These are phyloP conservation scores for Protophormia terraenovae DNA, from an alignment of 2,888 invertebrate genomes.

Conservation along the genomic window DNA sequence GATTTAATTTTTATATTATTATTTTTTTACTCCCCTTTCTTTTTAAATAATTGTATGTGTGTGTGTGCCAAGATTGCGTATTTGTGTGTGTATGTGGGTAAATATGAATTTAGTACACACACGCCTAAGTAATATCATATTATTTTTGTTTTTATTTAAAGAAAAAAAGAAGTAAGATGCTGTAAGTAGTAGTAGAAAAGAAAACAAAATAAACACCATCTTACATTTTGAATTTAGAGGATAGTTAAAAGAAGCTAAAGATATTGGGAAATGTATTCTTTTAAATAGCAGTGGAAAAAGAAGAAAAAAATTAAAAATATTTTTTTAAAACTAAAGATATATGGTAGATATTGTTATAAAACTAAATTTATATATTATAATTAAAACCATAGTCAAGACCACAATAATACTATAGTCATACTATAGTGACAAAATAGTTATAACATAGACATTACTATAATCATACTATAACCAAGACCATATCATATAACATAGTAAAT, in stretches of 20 bases:
- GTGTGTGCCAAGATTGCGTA: background rate
- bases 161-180: background rate
- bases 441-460: too few relatives aligned
- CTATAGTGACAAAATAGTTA: too few relatives aligned
- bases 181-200: background rate
- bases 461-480: too few relatives aligned
- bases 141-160: conserved; percentile 10
- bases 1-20: conserved; percentile 24
- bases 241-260: conserved; percentile 3
- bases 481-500: too few relatives aligned
- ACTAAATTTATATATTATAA: too few relatives aligned
- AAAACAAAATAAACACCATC: conserved; percentile 30
- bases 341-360: too few relatives aligned
- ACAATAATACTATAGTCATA: too few relatives aligned
- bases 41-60: background rate
- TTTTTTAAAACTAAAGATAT: too few relatives aligned
- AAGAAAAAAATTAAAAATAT: too few relatives aligned
- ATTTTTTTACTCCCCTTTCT: conserved; percentile 1
- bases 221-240: conserved; percentile 29
- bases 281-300: background rate
- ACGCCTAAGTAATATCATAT: conserved; percentile 29
- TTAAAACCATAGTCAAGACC: too few relatives aligned
- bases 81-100: background rate
- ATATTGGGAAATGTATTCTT: background rate
- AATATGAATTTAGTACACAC: conserved; percentile 4